phyloP scores from a whole-genome alignment of 2,113 vertebrate species.

The Cynopterus brachyotis region DNA sequence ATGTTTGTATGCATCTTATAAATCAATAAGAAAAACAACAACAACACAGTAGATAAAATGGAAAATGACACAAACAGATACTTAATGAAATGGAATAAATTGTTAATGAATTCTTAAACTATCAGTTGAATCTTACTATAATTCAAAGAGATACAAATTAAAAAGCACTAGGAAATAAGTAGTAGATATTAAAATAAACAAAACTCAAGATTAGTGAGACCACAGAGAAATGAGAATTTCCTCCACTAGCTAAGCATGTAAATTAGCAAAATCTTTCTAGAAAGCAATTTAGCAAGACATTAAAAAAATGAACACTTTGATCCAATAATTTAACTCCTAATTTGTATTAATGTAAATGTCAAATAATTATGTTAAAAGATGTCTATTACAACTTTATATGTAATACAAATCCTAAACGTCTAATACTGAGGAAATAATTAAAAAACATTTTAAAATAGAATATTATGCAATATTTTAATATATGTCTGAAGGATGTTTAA shows the following conservation, averaged over 20 bases:
- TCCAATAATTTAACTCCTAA: not conserved
- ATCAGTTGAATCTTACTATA: not conserved
- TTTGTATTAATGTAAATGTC: not conserved
- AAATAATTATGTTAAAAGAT: not conserved
- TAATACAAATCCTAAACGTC: not conserved
- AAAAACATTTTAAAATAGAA: not conserved
- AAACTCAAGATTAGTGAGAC: not conserved
- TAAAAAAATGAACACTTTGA: not conserved
- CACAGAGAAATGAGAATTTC: not conserved
- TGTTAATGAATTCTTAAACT: not conserved
- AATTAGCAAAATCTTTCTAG: not conserved
- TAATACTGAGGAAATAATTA: not conserved
- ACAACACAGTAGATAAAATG: not conserved
- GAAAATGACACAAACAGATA: not conserved
- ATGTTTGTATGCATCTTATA: not conserved
- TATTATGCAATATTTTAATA: not conserved
- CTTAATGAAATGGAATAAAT: not conserved
- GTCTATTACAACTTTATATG: not conserved
- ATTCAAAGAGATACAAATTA: not conserved
- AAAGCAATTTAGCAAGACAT: not conserved
- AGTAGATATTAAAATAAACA: not conserved
- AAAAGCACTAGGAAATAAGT: not conserved
- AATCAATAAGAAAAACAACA: not conserved
- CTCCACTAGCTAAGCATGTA: not conserved
- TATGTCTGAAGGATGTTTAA: not conserved